A percentile compares a stretch with the other conserved stretches of the same genome.
phyloP scores from a whole-genome alignment of 2,888 invertebrate species.

The Nesidiocoris tenuis region DNA sequence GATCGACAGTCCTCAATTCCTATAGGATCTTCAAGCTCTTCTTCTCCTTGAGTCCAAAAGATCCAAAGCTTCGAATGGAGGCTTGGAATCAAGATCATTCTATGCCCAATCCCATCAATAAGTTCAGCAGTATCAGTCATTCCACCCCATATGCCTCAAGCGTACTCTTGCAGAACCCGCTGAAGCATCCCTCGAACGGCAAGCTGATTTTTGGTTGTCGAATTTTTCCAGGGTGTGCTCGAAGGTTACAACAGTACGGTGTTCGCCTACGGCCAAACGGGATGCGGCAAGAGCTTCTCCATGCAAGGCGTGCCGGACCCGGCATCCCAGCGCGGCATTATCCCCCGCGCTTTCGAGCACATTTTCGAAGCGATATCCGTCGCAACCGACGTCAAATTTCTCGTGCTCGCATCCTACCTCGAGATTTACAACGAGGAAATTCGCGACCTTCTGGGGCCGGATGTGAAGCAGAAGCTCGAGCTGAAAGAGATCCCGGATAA shows the following conservation, averaged over 20 bases:
- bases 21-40: too few species aligned
- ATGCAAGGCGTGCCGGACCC: conserved; percentile 73
- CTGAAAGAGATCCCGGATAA: conserved; percentile 67
- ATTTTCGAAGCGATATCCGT: conserved; percentile 82
- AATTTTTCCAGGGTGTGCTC: conserved; percentile 68
- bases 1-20: too few species aligned
- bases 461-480: conserved; percentile 62
- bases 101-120: too few species aligned
- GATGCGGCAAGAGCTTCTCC: conserved; percentile 86
- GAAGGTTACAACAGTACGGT: conserved; percentile 92
- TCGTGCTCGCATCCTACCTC: conserved; percentile 75
- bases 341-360: conserved; percentile 77
- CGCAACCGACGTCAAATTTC: conserved; percentile 67
- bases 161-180: too few species aligned
- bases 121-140: too few species aligned
- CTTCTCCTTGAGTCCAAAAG: too few species aligned
- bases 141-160: too few species aligned
- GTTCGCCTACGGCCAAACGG: conserved; percentile 91
- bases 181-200: too few species aligned
- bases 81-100: too few species aligned
- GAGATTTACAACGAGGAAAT: conserved; percentile 86
- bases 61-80: too few species aligned
- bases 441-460: conserved; percentile 65
- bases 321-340: conserved; percentile 60
- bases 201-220: too few species aligned